Evolutionary conservation across 2,113 vertebrate species (phyloP).

Genomic region (Vimba vimba): DNA sequence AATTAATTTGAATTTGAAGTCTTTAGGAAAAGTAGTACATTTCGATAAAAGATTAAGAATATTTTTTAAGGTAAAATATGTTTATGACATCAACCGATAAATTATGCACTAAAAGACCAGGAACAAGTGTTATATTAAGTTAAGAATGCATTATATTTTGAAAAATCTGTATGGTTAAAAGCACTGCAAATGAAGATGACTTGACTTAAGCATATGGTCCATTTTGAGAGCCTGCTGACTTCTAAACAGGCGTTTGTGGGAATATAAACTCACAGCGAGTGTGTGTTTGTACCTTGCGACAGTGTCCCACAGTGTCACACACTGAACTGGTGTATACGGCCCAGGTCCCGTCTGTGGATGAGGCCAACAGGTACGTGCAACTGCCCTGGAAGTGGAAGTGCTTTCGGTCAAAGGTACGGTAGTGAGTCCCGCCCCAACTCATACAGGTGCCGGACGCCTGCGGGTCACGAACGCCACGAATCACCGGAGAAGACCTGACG

Average conservation of each 20-base stretch:
- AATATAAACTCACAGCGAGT: neutral
- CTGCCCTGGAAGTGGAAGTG: conserved; percentile 85
- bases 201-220: too few species aligned
- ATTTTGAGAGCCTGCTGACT: neutral
- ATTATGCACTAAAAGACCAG: too few species aligned
- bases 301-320: conserved; percentile 69
- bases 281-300: conserved; percentile 73
- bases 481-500: conserved; percentile 65
- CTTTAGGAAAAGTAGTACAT: too few species aligned
- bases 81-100: too few species aligned
- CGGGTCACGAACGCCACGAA: conserved; percentile 63
- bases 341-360: conserved; percentile 82
- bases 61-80: too few species aligned
- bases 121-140: too few species aligned
- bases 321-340: conserved; percentile 72
- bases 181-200: too few species aligned
- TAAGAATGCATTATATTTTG: too few species aligned
- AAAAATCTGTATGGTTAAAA: too few species aligned
- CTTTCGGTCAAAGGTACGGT: conserved; percentile 83
- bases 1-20: too few species aligned
- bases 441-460: conserved; percentile 78
- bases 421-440: conserved; percentile 86
- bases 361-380: conserved; percentile 84
- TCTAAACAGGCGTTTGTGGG: neutral
- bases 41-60: too few species aligned